Evolutionary conservation across 1,140 invertebrate genomes (phyloP), one percentile per base, ranked within the genome.

Genomic region (Cheumatopsyche charites): DNA sequence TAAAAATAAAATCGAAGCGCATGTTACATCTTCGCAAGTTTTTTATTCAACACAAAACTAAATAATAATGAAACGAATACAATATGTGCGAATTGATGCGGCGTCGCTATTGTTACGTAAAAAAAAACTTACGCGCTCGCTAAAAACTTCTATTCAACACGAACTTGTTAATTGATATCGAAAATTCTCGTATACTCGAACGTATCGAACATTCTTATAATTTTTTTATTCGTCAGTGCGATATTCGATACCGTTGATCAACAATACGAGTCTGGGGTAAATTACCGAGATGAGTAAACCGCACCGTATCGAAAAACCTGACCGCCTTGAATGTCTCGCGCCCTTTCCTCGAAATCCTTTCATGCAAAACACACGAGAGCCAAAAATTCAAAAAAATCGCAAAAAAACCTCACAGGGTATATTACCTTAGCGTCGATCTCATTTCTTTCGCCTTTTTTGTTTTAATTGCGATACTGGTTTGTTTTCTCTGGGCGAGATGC

Each of bases 341-440:
- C 55, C 55, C 55, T 58, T 58, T 58, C 55, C 55, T 58, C 23
- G 21, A 58, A 58, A 58, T 17, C 21, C 55, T 58, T 58, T 58
- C 55, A 12, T 19, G 19, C 23, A 58, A 19, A 58, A 58, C 12
- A n/a, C n/a, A n/a, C n/a, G n/a, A n/a, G n/a, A n/a, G n/a, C n/a
- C n/a, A n/a, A n/a, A 58, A 25, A 4, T 12, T 19, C 5, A 58
- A 58, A 13, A 58, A 58, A 7, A 26, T 11, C 13, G 3, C 5
- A 19, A 25, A 23, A 58, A 47, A 47, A 13, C 11, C 43, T 47
- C 43, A 47, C 43, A 9, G 29, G 15, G 11, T 19, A 25, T 58
- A 25, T 58, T 23, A 55, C 49, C 9, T 21, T 58, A 19, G 55
- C 19, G 21, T 58, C 21, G 55, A 58, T 58, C 55, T 58, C 55